Evolutionary conservation across 2,888 invertebrate genomes (phyloP).

Genomic region (Melikaiella ostensackeni): DNA sequence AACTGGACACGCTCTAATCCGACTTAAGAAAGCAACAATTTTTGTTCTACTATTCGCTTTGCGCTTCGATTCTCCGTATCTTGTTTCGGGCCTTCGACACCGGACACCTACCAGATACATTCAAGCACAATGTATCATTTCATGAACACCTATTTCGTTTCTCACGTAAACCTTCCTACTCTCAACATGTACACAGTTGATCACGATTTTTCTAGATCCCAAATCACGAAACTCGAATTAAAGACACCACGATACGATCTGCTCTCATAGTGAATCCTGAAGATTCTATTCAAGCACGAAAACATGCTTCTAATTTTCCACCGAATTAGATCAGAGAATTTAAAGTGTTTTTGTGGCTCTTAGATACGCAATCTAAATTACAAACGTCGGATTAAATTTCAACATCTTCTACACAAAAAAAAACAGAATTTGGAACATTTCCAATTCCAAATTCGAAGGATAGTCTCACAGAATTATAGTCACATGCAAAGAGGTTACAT

Average conservation of each 20-base stretch:
- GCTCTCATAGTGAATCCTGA: neutral
- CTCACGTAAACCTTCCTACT: constrained; percentile 1
- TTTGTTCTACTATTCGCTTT: constrained; percentile 2
- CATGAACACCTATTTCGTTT: neutral
- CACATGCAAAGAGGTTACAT: neutral
- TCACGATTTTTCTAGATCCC: neutral
- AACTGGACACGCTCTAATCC: neutral
- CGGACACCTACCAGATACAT: constrained; percentile 44
- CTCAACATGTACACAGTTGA: neutral
- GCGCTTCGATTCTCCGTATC: constrained; percentile 49
- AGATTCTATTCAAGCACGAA: neutral
- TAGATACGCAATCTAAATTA: neutral
- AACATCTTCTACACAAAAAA: neutral
- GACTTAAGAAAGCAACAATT: neutral
- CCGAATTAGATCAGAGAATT: neutral
- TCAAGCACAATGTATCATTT: neutral
- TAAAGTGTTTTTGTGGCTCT: neutral
- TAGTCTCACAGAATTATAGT: neutral
- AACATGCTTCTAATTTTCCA: neutral
- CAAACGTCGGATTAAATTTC: neutral
- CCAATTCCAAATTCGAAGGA: neutral
- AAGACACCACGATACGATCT: neutral
- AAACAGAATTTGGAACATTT: neutral
- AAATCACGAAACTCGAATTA: constrained; percentile 1
- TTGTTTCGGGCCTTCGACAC: constrained; percentile 50